Base-by-base conservation (phyloP, 2,113 vertebrate species). In the Myiozetetes cayanensis region DNA sequence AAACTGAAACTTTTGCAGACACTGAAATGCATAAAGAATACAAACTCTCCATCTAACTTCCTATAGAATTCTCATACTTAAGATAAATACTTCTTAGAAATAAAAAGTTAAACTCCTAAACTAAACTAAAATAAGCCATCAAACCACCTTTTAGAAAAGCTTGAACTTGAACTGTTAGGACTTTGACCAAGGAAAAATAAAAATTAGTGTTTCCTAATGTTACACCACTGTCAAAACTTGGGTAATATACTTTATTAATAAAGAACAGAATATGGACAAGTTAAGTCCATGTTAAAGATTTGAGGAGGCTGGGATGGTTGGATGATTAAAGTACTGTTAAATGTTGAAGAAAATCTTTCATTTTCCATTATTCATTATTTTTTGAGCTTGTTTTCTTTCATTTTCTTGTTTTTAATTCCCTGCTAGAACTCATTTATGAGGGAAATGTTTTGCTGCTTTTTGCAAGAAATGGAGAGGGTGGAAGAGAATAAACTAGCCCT, bases 401-500 rank as follows among this genome's bases (percentile, higher is more conserved):
- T 72, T 93, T 82, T 79, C 47, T 70, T 85, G 35, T 62, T 79
- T 65, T 70, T n/a, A 43, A 50, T 79, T 17, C 18, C 39, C 73
- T 53, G 50, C 62, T 88, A 91, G 50, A 87, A 83, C 39, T 90
- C 46, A 33, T 85, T 91, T 89, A 89, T 61, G 65, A 78, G 10
- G 33, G 21, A 93, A 78, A 44, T 22, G 50, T 93, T 95, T 95
- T 66, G 43, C 28, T 76, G 63, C 5, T 47, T 95, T 87, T 82
- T 50, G 43, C 63, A 91, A 87, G 87, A 94, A 85, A 76, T 53
- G 7, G 53, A 91, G 44, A 46, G 2, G 0, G 37, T 63, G 27
- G 55, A 87, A 76, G 68, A 90, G 91, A 93, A 94, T 92, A 82
- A 95, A 91, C 71, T 78, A 91, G 89, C 89, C 91, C 90, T 96